Evolutionary conservation across 2,113 vertebrate genomes (phyloP).

Genomic region (Brachyhypopomus occidentalis): DNA sequence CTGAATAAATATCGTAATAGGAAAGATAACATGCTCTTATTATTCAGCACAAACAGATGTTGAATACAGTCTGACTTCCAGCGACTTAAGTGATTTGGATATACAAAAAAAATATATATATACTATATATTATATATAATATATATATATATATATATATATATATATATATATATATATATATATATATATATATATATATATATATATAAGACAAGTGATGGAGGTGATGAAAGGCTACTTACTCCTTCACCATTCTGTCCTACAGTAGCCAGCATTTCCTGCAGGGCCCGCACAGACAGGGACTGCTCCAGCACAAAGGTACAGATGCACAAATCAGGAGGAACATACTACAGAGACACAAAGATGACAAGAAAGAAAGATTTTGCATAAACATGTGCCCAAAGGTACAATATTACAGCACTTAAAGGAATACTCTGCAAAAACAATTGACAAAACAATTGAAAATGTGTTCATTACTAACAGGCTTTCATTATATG

Average conservation of each 20-base stretch:
- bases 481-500: not conserved
- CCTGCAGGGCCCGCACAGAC: constrained; percentile 94
- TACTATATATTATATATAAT: not conserved
- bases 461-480: not conserved
- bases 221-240: constrained; percentile 31
- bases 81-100: not conserved
- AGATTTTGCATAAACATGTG: not conserved
- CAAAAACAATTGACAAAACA: too few species aligned
- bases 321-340: constrained; percentile 93
- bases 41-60: not conserved
- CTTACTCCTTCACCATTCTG: constrained; percentile 90
- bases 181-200: not conserved
- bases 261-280: constrained; percentile 92
- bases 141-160: not conserved
- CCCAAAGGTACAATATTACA: not conserved
- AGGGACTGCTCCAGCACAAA: constrained; percentile 96
- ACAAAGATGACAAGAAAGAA: not conserved
- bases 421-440: not conserved
- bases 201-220: not conserved
- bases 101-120: not conserved
- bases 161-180: not conserved
- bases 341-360: constrained; percentile 88
- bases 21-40: not conserved
- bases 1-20: not conserved
- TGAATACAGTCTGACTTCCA: not conserved